A percentile compares a stretch with the other conserved stretches of the same genome.
Evolutionary conservation across 2,113 vertebrate genomes (phyloP).

Genomic region (Myrmecobius fasciatus): DNA sequence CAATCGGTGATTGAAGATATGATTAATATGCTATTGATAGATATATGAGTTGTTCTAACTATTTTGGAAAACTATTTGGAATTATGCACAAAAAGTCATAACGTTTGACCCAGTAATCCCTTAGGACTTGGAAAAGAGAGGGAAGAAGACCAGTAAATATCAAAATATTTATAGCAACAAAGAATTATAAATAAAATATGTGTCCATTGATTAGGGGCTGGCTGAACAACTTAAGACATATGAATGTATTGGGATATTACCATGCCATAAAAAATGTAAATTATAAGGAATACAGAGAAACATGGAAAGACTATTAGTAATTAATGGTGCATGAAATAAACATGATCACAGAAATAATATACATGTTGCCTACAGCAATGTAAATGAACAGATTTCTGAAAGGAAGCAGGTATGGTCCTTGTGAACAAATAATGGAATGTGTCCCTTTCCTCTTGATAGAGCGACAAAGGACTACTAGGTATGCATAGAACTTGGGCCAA

Average conservation of each 20-base stretch:
- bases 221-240: background rate
- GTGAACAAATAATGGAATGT: background rate
- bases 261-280: background rate
- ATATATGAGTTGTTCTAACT: background rate
- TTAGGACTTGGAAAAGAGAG: background rate
- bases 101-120: background rate
- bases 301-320: background rate
- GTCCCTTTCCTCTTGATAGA: background rate
- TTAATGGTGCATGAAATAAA: background rate
- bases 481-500: background rate
- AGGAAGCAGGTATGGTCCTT: background rate
- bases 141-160: background rate
- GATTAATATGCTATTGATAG: background rate
- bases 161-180: background rate
- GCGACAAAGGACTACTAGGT: background rate
- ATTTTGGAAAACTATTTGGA: background rate
- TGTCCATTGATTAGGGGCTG: background rate
- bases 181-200: background rate
- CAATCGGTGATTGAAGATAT: background rate
- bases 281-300: background rate
- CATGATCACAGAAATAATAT: background rate
- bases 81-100: background rate
- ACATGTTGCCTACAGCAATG: background rate
- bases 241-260: background rate
- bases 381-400: background rate